These are phyloP conservation scores for Corythaixoides concolor DNA, from an alignment of 2,113 vertebrate species.

Conservation along the genomic window DNA sequence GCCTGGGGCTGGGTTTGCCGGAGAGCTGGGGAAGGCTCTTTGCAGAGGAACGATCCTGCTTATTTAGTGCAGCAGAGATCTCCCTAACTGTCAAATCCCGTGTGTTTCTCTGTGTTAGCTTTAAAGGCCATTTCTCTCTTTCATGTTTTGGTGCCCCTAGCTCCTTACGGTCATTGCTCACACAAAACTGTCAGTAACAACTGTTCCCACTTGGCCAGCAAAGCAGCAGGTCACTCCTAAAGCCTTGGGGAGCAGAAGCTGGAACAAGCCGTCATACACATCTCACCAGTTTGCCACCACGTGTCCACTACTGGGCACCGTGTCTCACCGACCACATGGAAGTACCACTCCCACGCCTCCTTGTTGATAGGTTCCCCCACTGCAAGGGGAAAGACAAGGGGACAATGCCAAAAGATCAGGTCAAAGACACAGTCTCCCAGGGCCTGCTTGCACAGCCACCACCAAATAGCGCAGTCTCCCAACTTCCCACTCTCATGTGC, in stretches of 20 bases:
- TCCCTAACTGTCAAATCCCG: neutral
- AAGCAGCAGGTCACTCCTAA: neutral
- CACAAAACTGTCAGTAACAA: neutral
- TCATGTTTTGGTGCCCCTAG: neutral
- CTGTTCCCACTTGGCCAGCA: neutral
- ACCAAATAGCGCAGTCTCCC: accelerated
- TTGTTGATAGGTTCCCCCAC: constrained; percentile 92
- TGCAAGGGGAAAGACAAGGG: constrained; percentile 50
- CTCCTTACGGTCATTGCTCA: neutral
- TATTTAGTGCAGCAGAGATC: neutral
- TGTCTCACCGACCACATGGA: constrained; percentile 82
- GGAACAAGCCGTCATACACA: accelerated
- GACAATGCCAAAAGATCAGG: neutral
- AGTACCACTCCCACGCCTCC: constrained; percentile 91
- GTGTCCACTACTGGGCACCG: constrained; percentile 88
- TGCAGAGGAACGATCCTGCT: neutral
- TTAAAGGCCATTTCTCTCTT: neutral
- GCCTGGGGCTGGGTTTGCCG: neutral
- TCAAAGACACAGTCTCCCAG: neutral
- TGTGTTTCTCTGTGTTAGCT: neutral
- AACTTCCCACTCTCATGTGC: neutral
- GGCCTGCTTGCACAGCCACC: neutral
- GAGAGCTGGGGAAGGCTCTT: neutral
- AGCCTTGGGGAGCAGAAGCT: neutral
- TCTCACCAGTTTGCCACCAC: constrained; percentile 94